phyloP scores from a whole-genome alignment of 2,113 vertebrate genomes.

The Corythaixoides concolor region DNA sequence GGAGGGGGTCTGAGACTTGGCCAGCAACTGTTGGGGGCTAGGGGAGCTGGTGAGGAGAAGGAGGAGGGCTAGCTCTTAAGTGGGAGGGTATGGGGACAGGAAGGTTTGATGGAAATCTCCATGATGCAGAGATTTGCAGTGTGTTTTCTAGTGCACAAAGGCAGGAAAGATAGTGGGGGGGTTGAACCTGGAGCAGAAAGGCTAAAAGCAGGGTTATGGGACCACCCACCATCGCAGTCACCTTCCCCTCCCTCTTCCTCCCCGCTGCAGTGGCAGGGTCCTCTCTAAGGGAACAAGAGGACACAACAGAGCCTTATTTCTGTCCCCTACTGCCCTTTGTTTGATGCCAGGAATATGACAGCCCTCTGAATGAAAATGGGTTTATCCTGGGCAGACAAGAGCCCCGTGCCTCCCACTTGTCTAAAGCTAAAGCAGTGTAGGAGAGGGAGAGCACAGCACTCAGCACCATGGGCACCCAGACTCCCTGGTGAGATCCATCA shows the following conservation, averaged over 20 bases:
- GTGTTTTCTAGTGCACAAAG: background rate
- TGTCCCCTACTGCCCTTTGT: background rate
- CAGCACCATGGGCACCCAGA: background rate
- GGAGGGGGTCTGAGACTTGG: background rate
- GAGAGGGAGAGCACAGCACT: background rate
- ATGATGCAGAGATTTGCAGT: background rate
- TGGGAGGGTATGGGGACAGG: background rate
- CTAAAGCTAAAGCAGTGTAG: background rate
- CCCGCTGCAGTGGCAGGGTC: background rate
- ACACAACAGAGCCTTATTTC: background rate
- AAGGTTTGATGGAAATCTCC: background rate
- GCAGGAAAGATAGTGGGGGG: background rate
- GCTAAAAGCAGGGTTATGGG: background rate
- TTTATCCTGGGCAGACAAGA: background rate
- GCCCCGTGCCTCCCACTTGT: background rate
- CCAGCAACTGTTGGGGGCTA: background rate
- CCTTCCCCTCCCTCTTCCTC: background rate
- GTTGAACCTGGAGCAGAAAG: background rate
- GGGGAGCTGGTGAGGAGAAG: background rate
- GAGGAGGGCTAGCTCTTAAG: background rate
- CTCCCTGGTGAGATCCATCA: background rate
- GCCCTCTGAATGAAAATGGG: background rate
- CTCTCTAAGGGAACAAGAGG: background rate
- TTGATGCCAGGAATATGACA: background rate
- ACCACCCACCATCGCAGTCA: background rate